Conservation (phyloP, 2,113 vertebrate genomes). For the Pygoscelis antarcticus region DNA sequence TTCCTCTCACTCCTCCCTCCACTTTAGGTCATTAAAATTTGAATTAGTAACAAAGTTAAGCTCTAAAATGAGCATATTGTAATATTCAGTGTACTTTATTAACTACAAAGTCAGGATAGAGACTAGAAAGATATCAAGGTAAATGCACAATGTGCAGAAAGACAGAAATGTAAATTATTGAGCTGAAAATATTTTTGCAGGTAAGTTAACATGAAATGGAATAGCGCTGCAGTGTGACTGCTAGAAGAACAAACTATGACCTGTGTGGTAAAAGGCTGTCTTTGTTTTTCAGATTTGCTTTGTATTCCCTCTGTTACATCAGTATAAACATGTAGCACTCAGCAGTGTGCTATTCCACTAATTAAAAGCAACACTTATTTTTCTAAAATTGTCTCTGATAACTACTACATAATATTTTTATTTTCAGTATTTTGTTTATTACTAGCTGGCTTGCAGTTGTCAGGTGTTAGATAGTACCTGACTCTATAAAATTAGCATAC, state of each 20-base stretch:
- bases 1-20: not conserved
- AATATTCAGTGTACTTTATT: not conserved
- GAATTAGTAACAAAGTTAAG: not conserved
- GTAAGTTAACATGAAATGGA: not conserved
- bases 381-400: not conserved
- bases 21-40: not conserved
- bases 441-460: not conserved
- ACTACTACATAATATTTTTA: not conserved
- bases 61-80: not conserved
- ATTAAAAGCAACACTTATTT: not conserved
- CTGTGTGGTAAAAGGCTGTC: not conserved
- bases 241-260: not conserved
- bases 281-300: not conserved
- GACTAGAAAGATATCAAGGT: not conserved
- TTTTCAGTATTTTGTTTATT: not conserved
- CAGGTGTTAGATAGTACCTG: not conserved
- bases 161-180: not conserved
- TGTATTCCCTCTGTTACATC: not conserved
- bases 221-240: not conserved
- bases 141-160: not conserved
- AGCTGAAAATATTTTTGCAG: not conserved
- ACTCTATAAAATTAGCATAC: not conserved
- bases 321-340: not conserved
- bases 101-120: not conserved
- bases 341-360: not conserved